Base-by-base conservation (phyloP, 2,113 vertebrate genomes). In the Delphinus delphis region DNA sequence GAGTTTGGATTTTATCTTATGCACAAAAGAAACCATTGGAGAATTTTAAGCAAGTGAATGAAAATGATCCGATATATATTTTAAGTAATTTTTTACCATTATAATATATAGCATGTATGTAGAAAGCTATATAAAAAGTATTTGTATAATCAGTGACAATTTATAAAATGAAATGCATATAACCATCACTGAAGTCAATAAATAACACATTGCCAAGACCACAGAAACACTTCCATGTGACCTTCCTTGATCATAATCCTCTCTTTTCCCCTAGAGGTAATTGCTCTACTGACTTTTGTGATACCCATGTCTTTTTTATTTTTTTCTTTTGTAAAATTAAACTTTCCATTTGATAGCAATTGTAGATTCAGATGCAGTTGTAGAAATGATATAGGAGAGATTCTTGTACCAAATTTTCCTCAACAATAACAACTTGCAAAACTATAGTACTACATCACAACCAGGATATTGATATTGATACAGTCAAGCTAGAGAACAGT, bases 31-130 rank as follows among this genome's bases (percentile, higher is more conserved):
- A 93, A 50, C 8, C 50, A 60, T 20, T 68, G 50, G 38, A 68
- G 25, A 88, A 88, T 68, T 88, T 88, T 92, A 88, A 82, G 38
- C 23, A 83, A 82, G 55, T 7, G 20, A 88, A 67, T 76, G 53
- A 28, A 89, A 96, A 77, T 53, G n/a, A 62, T 23, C 6, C 41
- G 67, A 47, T 55, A 2, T 70, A 23, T 53, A 55, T 84, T 88
- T 92, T 23, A 95, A 74, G 41, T 74, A 68, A 41, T 50, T 80
- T 70, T 92, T 95, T 95, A 28, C 31, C 25, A 21, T 77, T 79
- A 41, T 47, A 23, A 67, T 85, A 47, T 68, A 62, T 70, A 74
- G 17, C 7, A 76, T 53, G 6, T 50, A 53, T 70, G 50, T 28
- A 93, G 50, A 88, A 93, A 83, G 53, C 10, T 83, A 26, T 26